Percentiles rank a stretch among this genome's conserved stretches.
Conservation (phyloP, 2,113 vertebrate species). For the Nicator chloris region DNA sequence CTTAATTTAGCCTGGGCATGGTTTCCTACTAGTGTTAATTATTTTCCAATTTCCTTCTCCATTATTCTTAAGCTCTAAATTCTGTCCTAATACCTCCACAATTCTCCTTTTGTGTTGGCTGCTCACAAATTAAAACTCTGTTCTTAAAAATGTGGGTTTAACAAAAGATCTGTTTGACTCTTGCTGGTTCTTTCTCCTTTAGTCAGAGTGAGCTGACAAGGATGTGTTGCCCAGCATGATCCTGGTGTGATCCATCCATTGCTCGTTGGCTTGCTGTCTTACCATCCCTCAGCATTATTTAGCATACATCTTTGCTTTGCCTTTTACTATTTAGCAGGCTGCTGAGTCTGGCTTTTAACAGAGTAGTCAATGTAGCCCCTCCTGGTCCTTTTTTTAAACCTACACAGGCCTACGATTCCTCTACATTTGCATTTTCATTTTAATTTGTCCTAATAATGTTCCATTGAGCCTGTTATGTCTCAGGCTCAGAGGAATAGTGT, state of each 20-base stretch:
- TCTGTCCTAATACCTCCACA: background rate
- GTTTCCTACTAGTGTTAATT: background rate
- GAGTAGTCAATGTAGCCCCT: background rate
- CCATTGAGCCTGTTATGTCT: background rate
- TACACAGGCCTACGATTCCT: background rate
- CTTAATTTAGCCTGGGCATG: background rate
- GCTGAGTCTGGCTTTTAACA: background rate
- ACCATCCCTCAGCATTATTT: background rate
- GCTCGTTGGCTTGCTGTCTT: background rate
- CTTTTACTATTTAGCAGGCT: background rate
- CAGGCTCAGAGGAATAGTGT: background rate
- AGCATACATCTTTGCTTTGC: background rate
- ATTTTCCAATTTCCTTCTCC: background rate
- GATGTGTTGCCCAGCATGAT: background rate
- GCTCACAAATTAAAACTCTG: background rate
- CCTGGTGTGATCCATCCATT: background rate
- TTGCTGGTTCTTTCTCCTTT: background rate
- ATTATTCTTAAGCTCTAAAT: background rate
- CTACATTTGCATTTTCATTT: background rate
- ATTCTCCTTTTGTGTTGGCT: background rate
- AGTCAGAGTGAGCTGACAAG: background rate
- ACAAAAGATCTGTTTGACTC: background rate
- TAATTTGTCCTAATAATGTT: background rate
- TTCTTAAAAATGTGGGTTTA: background rate
- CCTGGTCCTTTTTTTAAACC: background rate